Conservation (phyloP, 2,797 vertebrate species). For the Synanceia verrucosa region DNA sequence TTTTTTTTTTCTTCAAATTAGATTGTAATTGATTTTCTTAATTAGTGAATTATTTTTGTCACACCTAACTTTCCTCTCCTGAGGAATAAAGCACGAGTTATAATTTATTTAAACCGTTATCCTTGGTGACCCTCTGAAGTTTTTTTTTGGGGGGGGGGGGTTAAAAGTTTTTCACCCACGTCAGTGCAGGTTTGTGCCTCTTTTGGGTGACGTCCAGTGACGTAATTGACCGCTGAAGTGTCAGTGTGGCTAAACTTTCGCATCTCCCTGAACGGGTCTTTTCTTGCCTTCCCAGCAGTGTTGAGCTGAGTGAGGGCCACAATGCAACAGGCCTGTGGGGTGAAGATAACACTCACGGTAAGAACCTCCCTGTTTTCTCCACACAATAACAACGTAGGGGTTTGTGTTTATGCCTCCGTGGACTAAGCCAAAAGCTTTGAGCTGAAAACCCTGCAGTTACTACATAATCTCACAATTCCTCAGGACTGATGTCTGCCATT, state of each 20-base stretch:
- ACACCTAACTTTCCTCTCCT: neutral
- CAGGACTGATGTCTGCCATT: conserved; percentile 27
- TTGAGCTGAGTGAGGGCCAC: conserved; percentile 38
- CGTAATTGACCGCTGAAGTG: neutral
- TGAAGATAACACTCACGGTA: conserved; percentile 63
- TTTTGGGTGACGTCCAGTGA: neutral
- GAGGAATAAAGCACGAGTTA: neutral
- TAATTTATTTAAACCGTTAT: neutral
- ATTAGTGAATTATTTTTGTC: neutral
- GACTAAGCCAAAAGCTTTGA: conserved; percentile 54
- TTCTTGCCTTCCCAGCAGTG: conserved; percentile 11
- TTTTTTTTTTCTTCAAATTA: too few relatives aligned
- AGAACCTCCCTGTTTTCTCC: conserved; percentile 42
- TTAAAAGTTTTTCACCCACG: conserved; percentile 23
- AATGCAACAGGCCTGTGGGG: conserved; percentile 68
- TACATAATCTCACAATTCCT: conserved; percentile 63
- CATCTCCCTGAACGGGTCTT: conserved; percentile 1
- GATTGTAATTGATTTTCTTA: neutral
- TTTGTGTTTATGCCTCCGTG: conserved; percentile 28
- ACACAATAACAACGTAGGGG: conserved; percentile 28
- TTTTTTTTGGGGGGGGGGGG: too few relatives aligned
- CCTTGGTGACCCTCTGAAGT: neutral
- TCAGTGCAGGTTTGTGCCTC: neutral
- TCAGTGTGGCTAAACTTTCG: neutral
- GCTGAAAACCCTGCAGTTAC: conserved; percentile 51